Evolutionary conservation across 2,797 vertebrate genomes (phyloP).

Genomic region (Sebastes itinus): DNA sequence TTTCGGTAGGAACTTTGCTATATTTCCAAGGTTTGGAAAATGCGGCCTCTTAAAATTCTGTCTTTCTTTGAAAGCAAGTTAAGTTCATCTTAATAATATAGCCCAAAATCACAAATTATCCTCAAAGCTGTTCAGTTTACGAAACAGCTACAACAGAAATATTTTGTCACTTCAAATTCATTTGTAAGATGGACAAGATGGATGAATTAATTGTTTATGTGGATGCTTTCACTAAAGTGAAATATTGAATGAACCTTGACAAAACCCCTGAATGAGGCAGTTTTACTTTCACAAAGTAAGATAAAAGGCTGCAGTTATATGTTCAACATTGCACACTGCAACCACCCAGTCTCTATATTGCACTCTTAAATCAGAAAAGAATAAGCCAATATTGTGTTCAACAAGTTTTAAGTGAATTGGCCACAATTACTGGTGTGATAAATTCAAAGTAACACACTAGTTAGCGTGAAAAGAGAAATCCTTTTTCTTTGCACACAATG

Average conservation of each 20-base stretch:
- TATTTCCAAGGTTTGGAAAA: neutral
- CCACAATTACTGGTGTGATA: neutral
- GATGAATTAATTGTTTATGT: neutral
- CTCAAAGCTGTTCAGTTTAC: no score
- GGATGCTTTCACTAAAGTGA: no score
- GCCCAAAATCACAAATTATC: no score
- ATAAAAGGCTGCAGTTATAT: neutral
- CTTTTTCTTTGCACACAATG: neutral
- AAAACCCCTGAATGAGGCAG: no score
- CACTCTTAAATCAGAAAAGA: neutral
- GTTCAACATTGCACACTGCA: neutral
- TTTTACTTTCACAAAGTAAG: neutral
- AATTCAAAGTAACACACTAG: neutral
- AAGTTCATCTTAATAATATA: no score
- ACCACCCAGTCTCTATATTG: neutral
- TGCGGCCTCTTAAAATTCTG: neutral
- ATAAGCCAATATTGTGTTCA: neutral
- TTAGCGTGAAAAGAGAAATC: neutral
- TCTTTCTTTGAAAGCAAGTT: no score
- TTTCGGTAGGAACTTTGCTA: neutral
- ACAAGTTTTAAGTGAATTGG: neutral
- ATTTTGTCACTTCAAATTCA: neutral
- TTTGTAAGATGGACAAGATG: neutral
- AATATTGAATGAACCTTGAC: neutral
- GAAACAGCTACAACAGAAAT: neutral